Evolutionary conservation across 2,113 vertebrate genomes (phyloP), one percentile per base, ranked within the genome.

Genomic region (Leptosomus discolor): DNA sequence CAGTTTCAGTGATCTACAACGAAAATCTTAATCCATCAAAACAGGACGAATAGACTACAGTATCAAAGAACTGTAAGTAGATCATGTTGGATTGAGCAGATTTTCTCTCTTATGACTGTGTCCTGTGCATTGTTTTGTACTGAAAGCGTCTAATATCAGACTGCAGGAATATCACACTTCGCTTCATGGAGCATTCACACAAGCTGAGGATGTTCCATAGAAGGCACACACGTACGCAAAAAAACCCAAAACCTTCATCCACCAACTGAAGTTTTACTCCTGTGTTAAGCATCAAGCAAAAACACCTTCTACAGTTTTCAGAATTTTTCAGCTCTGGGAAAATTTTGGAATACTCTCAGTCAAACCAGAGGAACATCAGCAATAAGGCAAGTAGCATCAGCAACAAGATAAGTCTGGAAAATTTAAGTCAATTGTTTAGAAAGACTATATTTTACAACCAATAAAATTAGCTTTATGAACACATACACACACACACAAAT

Each of bases 11-110:
- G 29, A 84, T 43, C n/a, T 45, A 79, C 46, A 71, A 76, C 50
- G 53, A 73, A 87, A 94, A 87, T 39, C 30, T 67, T 80, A 70
- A 92, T 78, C 81, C 58, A 92, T 48, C 43, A 74, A 94, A 94
- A 82, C 43, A 69, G 14, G 15, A 87, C 4, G 1, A 91, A 75
- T 13, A 84, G 43, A 81, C 64, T 27, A 26, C 24, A 48, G 32
- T 73, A 81, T 63, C 60, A 75, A 58, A 77, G n/a, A 86, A 41
- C 34, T 48, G 7, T 58, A 94, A 85, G 73, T 2, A 91, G 86
- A 89, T 86, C 43, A 51, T 17, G 8, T 12, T 8, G 19, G 57
- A 93, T 20, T 80, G 58, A 81, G 32, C 8, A 1, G 80, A 29
- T 94, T 93, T 92, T 57, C 48, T 17, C 21, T 71, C 63, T 70